These are phyloP conservation scores for Chaenocephalus aceratus DNA, from an alignment of 2,113 vertebrate genomes.

Conservation along the genomic window DNA sequence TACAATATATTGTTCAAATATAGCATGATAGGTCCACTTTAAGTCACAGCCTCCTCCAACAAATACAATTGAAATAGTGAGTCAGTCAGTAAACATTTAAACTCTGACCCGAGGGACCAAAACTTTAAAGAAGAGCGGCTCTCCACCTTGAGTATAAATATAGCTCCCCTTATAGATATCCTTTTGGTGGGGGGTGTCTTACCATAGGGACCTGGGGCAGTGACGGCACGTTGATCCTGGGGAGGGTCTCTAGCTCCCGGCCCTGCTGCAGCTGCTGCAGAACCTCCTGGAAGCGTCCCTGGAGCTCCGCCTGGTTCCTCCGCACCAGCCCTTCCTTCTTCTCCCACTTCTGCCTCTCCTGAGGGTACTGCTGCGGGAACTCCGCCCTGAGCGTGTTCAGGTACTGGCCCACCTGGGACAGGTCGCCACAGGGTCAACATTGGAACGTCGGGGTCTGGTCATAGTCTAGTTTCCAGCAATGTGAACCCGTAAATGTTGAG, in stretches of 20 bases:
- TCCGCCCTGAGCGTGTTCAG: conserved; percentile 82
- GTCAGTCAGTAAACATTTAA: no score
- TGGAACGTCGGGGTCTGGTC: not conserved
- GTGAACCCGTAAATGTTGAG: no score
- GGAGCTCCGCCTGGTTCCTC: conserved; percentile 59
- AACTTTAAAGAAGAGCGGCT: no score
- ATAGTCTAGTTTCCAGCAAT: no score
- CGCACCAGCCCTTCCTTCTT: conserved; percentile 59
- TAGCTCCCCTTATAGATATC: no score
- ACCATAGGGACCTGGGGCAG: conserved; percentile 88
- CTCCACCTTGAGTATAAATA: no score
- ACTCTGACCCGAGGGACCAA: no score
- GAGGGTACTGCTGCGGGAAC: conserved; percentile 57
- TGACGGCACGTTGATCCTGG: conserved; percentile 84
- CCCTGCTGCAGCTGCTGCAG: conserved; percentile 89
- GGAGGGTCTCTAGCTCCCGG: conserved; percentile 87
- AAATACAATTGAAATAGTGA: no score
- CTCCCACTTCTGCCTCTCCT: conserved; percentile 71
- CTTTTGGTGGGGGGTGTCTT: not conserved
- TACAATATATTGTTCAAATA: no score
- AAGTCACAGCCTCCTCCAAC: no score
- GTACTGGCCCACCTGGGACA: conserved; percentile 74
- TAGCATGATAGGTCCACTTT: no score
- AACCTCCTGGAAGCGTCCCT: conserved; percentile 89
- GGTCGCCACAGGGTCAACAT: not conserved